A percentile compares a stretch with the other conserved stretches of the same genome.
phyloP scores from a whole-genome alignment of 2,888 invertebrate species.

The Aproaerema taeniolella region DNA sequence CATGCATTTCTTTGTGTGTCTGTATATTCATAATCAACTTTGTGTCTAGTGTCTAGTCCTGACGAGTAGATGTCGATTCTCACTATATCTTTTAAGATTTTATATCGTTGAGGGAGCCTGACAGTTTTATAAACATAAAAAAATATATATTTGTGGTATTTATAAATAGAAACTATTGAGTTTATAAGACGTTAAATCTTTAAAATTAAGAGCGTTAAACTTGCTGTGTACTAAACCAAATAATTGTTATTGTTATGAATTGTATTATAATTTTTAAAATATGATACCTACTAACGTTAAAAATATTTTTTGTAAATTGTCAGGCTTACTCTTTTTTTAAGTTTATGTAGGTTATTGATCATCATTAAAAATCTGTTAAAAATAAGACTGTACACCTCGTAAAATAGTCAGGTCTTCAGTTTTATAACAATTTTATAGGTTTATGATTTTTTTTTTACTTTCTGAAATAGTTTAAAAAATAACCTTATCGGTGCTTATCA shows the following conservation, averaged over 20 bases:
- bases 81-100: slow-evolving; percentile 63
- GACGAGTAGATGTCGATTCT: slow-evolving; percentile 66
- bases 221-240: slow-evolving; percentile 71
- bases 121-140: too few relatives aligned
- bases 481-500: too few relatives aligned
- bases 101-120: slow-evolving; percentile 54
- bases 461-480: too few relatives aligned
- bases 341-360: slow-evolving; percentile 22
- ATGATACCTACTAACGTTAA: slow-evolving; percentile 20
- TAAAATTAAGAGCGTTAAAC: slow-evolving; percentile 41
- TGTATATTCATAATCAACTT: slow-evolving; percentile 68
- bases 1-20: slow-evolving; percentile 74
- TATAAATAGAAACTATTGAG: not conserved
- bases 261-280: slow-evolving; percentile 19
- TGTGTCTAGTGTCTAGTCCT: slow-evolving; percentile 70
- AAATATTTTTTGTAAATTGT: slow-evolving; percentile 34
- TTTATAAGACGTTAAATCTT: slow-evolving; percentile 19
- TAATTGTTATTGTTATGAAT: slow-evolving; percentile 42
- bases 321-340: slow-evolving; percentile 50
- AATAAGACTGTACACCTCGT: slow-evolving; percentile 10
- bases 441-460: too few relatives aligned
- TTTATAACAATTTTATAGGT: too few relatives aligned
- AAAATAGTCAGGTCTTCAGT: too few relatives aligned
- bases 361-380: not conserved
- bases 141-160: slow-evolving; percentile 10